Evolutionary conservation across 2,797 vertebrate species (phyloP).

Genomic region (Fundulus diaphanus): DNA sequence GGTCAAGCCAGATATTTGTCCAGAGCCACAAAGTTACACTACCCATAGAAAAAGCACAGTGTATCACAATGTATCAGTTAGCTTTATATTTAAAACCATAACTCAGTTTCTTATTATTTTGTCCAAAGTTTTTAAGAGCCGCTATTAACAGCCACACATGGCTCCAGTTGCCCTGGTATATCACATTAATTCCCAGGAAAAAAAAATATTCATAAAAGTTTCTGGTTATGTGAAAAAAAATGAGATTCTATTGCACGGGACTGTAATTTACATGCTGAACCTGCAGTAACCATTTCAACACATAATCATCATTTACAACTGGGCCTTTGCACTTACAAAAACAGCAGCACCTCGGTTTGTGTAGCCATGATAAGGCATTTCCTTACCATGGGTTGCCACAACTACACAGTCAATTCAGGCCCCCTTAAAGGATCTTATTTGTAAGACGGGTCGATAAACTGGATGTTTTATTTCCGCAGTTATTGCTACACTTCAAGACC

Average conservation of each 20-base stretch:
- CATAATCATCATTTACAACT: slow-evolving; percentile 16
- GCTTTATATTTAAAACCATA: too few relatives aligned
- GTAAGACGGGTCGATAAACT: slow-evolving; percentile 17
- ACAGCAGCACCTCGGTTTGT: slow-evolving; percentile 32
- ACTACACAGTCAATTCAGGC: slow-evolving; percentile 29
- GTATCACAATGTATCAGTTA: too few relatives aligned
- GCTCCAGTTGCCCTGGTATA: too few relatives aligned
- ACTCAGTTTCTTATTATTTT: too few relatives aligned
- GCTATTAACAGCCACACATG: too few relatives aligned
- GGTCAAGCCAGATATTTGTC: too few relatives aligned
- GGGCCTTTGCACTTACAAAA: slow-evolving; percentile 20
- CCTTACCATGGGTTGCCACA: slow-evolving; percentile 47
- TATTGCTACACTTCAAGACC: slow-evolving; percentile 26
- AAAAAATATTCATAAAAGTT: not conserved
- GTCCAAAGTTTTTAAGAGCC: too few relatives aligned
- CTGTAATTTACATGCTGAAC: slow-evolving; percentile 10
- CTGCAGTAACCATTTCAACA: slow-evolving; percentile 36
- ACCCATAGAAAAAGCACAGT: too few relatives aligned
- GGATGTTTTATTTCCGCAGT: slow-evolving; percentile 37
- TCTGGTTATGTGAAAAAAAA: not conserved
- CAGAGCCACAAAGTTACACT: too few relatives aligned
- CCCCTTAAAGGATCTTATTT: slow-evolving; percentile 5
- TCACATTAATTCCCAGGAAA: not conserved
- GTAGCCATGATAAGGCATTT: slow-evolving; percentile 33
- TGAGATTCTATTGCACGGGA: not conserved